Evolutionary conservation across 2,888 invertebrate species (phyloP).

Genomic region (Oligia strigilis): DNA sequence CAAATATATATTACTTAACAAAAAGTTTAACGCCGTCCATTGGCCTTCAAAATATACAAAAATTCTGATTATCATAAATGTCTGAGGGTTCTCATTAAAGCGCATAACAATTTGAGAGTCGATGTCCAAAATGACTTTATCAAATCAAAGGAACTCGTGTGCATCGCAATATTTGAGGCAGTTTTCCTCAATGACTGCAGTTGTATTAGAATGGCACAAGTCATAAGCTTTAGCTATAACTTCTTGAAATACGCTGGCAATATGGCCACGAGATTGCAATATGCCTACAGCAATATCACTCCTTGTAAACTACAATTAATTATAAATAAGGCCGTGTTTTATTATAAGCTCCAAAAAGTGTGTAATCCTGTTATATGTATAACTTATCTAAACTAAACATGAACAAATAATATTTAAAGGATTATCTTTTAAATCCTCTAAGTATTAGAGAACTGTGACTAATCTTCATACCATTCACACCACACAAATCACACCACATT

Average conservation of each 20-base stretch:
- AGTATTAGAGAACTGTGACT: conserved; percentile 16
- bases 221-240: conserved; percentile 3
- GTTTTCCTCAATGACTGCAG: conserved; percentile 59
- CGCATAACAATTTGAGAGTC: conserved; percentile 24
- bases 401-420: conserved; percentile 10
- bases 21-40: not conserved
- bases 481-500: not conserved
- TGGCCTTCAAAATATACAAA: not conserved
- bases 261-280: no score
- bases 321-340: not conserved
- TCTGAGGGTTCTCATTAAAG: conserved; percentile 8
- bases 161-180: conserved; percentile 33
- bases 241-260: not conserved
- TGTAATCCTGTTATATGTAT: conserved; percentile 43
- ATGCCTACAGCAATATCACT: not conserved
- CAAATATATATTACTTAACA: not conserved
- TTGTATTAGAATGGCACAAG: conserved; percentile 24
- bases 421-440: conserved; percentile 16
- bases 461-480: conserved; percentile 14
- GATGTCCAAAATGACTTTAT: conserved; percentile 49
- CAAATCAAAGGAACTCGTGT: conserved; percentile 29
- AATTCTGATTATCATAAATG: not conserved
- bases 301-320: not conserved
- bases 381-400: not conserved
- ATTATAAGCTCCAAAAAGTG: conserved; percentile 40